Base-by-base conservation (phyloP, 2,797 vertebrate species). In the Myotis planiceps region DNA sequence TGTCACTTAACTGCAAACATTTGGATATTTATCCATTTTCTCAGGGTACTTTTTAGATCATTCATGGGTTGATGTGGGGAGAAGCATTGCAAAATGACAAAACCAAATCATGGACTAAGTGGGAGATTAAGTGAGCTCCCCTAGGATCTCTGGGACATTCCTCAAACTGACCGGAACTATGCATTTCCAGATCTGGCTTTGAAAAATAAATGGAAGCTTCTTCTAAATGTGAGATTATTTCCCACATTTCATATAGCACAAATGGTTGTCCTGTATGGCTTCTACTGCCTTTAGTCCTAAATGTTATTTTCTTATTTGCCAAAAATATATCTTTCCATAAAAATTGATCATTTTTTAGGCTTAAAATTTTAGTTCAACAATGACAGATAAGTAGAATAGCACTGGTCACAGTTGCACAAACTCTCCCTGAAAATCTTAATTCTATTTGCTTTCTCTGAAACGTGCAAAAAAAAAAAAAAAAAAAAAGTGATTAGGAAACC, bases 361-460 rank as follows among this genome's bases (percentile, higher is more conserved):
- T 89, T 92, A 82, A 71, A 21, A 13, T 87, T 92, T 81, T 47
- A 81, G 53, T 45, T 45, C 80, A 37, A 39, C 74, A 94, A 69
- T 21, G 27, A 86, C 69, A 92, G 58, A 69, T 53, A 49, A 78
- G 47, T 42, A 72, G 68, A 75, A 47, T 88, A 94, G 80, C 21
- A n/a, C 37, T 47, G n/a, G 37, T 81, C 68, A 66, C 10, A 71
- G 32, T 34, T 79, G 45, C n/a, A 66, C 60, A 78, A n/a, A 66
- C n/a, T 42, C 37, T 94, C 66, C 94, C 82, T 81, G 90, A 97
- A 95, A 96, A 66, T 14, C 71, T 97, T 92, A 97, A 97, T 93
- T 95, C 94, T 79, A 85, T 82, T 96, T 94, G 94, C 95, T 95
- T 97, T 97, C 89, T 97, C 96, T 96, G 80, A 98, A 97, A 85